Conservation (phyloP, 2,797 vertebrate genomes). For the Propithecus perrieri region DNA sequence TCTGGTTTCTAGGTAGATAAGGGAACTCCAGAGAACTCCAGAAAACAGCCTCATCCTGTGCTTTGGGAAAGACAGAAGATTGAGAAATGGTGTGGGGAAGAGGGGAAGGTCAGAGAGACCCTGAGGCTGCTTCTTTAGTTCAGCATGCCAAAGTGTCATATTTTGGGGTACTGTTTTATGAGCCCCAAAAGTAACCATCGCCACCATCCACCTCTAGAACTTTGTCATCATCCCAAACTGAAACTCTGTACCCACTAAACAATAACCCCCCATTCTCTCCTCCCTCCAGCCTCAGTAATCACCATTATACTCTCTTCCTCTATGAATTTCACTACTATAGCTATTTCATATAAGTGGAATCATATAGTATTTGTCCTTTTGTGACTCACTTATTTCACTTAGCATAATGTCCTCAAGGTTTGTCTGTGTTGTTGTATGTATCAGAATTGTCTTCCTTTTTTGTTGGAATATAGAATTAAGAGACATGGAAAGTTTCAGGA, state of each 20-base stretch:
- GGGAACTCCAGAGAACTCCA: no score
- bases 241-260: background rate
- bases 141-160: background rate
- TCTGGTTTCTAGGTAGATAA: no score
- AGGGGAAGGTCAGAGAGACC: background rate
- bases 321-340: background rate
- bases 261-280: background rate
- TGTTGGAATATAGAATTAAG: no score
- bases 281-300: background rate
- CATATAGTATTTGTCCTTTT: background rate
- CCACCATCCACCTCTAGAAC: background rate
- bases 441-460: no score
- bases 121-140: background rate
- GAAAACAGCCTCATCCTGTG: background rate
- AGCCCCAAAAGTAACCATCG: background rate
- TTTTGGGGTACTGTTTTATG: background rate
- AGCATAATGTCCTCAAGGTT: background rate
- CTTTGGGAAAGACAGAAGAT: background rate
- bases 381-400: background rate
- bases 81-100: background rate
- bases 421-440: no score
- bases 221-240: background rate
- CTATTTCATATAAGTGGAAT: background rate
- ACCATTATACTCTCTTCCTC: background rate
- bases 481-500: no score